Base-by-base conservation (phyloP, 2,113 vertebrate genomes). In the Thalassarche chlororhynchos region DNA sequence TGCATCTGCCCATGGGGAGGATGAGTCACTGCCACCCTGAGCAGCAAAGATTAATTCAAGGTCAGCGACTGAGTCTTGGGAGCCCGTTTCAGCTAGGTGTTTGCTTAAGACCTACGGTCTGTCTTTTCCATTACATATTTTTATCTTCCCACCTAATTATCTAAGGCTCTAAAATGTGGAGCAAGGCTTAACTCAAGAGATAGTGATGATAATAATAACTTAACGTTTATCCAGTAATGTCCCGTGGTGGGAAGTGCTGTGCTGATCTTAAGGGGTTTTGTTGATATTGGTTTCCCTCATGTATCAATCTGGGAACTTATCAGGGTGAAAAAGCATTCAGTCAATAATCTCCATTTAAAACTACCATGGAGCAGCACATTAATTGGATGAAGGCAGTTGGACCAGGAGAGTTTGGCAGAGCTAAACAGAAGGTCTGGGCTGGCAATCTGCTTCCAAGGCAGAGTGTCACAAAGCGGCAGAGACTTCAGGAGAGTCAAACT, bases 141-240 rank as follows among this genome's bases (percentile, higher is more conserved):
- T 95, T 85, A 89, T 95, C 82, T 91, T 72, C 74, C 61, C 31
- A 65, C 19, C 28, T 90, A 88, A 91, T 95, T 93, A 93, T 58
- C 70, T 24, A 46, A 90, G 54, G 69, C 68, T 84, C 42, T 87
- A 75, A 78, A 93, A 93, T 61, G 64, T 89, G 72, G 87, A 93
- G 77, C 71, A 94, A 89, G 44, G 29, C 69, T 97, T 64, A 93
- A 47, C 80, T 92, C 84, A 31, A 84, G 95, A 97, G 92, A 57
- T 21, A 84, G 31, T 1, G 69, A 25, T 55, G 82, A 80, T 78
- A 80, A 77, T 85, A 96, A 89, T 84, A 95, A 72, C 86, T 79
- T 40, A 65, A 72, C 49, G 42, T 89, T 97, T 93, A 91, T 84
- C 49, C 2, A 12, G 40, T 52, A 13, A 29, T 12, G 46, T 80